Base-by-base conservation (phyloP, 2,888 invertebrate genomes). In the Megamerina dolium region DNA sequence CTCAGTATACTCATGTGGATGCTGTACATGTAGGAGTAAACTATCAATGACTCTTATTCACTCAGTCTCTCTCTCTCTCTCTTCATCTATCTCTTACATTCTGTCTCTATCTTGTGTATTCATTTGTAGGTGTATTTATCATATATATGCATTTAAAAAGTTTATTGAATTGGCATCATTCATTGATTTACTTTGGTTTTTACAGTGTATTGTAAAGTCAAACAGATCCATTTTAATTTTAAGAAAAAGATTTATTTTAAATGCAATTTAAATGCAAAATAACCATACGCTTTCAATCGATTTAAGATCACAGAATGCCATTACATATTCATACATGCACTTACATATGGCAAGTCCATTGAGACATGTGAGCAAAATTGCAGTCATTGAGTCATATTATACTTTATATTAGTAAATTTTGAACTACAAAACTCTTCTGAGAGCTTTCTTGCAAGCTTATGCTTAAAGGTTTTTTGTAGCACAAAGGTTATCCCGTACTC, bases 201-300 rank as follows among this genome's bases (percentile, higher is more conserved):
- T n/a, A n/a, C n/a, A n/a, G n/a, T n/a, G n/a, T n/a, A n/a, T n/a
- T n/a, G 10, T 8, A 23, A 23, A 23, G 23, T 23, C 23, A 23
- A 23, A 23, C 23, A 23, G 23, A 6, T 23, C 8, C 23, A 10
- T 23, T 23, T 23, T 10, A 23, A 23, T 23, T 23, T 23, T 23
- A 10, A 23, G 10, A 23, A 6, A 10, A 10, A 10, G 23, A 23
- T 23, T 23, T 23, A 23, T 34, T 34, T 34, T 18, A 34, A 34
- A 34, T 34, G 17, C 34, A 34, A 34, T 34, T 34, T 34, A 19
- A 34, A 34, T 34, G 18, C 34, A 12, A 6, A 9, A 17, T 23
- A 23, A 8, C n/a, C n/a, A n/a, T 31, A 13, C 31, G 14, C 31
- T 5, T 14, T 45, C 50, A 48, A 48, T 47, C 44, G 47, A 45